Evolutionary conservation across 2,797 vertebrate genomes (phyloP).

Genomic region (Zenarchopterus dispar): DNA sequence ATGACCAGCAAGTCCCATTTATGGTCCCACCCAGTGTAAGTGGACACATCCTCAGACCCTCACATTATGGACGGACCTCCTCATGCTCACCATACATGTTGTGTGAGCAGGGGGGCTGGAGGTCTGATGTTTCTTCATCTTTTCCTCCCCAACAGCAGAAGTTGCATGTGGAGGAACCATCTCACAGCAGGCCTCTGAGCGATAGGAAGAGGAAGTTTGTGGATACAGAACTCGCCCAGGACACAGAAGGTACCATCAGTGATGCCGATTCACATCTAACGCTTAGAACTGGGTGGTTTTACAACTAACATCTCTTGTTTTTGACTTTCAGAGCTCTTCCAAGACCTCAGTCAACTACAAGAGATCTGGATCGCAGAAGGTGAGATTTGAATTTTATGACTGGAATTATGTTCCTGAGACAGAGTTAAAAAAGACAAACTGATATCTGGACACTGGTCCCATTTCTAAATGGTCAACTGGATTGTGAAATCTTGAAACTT

Average conservation of each 20-base stretch:
- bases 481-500: slow-evolving; percentile 18
- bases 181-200: slow-evolving; percentile 78
- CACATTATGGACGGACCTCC: no score
- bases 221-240: slow-evolving; percentile 93
- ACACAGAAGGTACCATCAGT: slow-evolving; percentile 90
- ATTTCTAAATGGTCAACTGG: background rate
- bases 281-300: no score
- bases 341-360: slow-evolving; percentile 96
- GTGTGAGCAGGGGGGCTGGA: background rate
- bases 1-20: slow-evolving; percentile 97
- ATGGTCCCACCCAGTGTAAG: slow-evolving; percentile 91
- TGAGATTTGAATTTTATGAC: slow-evolving; percentile 65
- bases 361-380: slow-evolving; percentile 99
- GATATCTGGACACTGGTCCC: background rate
- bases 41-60: slow-evolving; percentile 43
- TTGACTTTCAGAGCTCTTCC: slow-evolving; percentile 89
- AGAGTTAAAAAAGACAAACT: no score
- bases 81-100: no score
- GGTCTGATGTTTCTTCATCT: slow-evolving; percentile 11
- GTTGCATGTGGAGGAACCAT: slow-evolving; percentile 83
- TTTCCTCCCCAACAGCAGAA: slow-evolving; percentile 65
- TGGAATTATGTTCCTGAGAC: background rate
- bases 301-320: background rate
- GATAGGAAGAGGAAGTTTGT: slow-evolving; percentile 96
- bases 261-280: fast-evolving